Percentiles rank a stretch among this genome's conserved stretches.
Evolutionary conservation across 2,797 vertebrate genomes (phyloP).

Genomic region (Sebastes taczanowskii): DNA sequence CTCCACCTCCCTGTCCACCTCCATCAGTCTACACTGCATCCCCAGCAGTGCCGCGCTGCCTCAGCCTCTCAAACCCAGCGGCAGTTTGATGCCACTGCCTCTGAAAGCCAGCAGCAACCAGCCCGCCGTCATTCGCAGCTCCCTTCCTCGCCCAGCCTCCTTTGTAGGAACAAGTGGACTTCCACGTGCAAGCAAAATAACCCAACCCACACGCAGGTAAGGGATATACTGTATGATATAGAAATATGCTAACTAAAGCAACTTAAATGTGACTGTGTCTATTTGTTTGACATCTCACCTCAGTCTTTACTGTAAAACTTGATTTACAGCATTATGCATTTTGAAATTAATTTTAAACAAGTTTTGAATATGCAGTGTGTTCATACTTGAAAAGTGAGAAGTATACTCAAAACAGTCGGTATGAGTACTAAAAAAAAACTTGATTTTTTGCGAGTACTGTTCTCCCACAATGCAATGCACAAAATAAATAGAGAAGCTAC

Average conservation of each 20-base stretch:
- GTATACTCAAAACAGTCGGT: no score
- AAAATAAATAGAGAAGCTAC: no score
- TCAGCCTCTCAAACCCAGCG: slow-evolving; percentile 87
- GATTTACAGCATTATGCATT: not conserved
- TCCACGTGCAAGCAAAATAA: slow-evolving; percentile 85
- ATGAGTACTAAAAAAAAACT: no score
- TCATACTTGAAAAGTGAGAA: no score
- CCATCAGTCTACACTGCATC: slow-evolving; percentile 85
- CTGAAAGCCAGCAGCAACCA: slow-evolving; percentile 81
- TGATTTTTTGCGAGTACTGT: no score
- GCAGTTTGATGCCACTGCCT: slow-evolving; percentile 86
- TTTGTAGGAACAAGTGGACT: slow-evolving; percentile 87
- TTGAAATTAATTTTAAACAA: not conserved
- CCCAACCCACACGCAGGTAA: slow-evolving; percentile 71
- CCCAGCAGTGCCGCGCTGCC: slow-evolving; percentile 86
- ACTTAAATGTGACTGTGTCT: not conserved
- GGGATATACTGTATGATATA: not conserved
- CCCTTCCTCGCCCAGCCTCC: slow-evolving; percentile 92
- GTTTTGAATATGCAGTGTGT: no score
- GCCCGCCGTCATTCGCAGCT: slow-evolving; percentile 81
- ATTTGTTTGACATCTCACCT: not conserved
- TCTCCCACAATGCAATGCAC: no score
- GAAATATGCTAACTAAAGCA: not conserved
- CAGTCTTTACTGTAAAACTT: not conserved
- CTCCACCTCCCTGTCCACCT: slow-evolving; percentile 79